Evolutionary conservation across 2,113 vertebrate species (phyloP).

Genomic region (Nerophis ophidion): DNA sequence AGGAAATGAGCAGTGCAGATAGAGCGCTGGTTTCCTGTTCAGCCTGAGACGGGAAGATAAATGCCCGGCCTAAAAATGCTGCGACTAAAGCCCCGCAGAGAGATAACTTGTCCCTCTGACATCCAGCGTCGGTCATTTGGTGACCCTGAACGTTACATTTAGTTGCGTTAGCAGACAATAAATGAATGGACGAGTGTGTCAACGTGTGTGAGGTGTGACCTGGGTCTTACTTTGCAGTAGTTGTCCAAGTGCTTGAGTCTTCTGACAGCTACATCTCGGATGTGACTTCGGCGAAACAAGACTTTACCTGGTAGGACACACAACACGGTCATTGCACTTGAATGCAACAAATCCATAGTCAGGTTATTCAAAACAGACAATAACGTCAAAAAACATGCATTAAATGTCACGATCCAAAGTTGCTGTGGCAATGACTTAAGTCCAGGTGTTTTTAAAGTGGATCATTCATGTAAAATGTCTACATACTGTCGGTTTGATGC

Average conservation of each 20-base stretch:
- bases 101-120: constrained; percentile 3
- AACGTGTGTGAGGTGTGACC: background rate
- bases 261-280: constrained; percentile 90
- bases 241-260: constrained; percentile 90
- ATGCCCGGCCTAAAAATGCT: constrained; percentile 28
- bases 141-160: background rate
- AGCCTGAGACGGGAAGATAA: constrained; percentile 52
- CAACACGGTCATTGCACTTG: background rate
- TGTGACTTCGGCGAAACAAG: constrained; percentile 91
- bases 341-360: background rate
- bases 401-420: too few species aligned
- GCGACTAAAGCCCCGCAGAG: background rate
- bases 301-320: constrained; percentile 82
- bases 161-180: background rate
- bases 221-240: constrained; percentile 88
- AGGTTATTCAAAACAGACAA: too few species aligned
- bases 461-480: too few species aligned
- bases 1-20: constrained; percentile 58
- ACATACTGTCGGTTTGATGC: too few species aligned
- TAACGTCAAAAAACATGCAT: too few species aligned
- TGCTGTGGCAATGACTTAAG: too few species aligned
- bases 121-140: background rate
- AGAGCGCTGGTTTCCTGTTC: constrained; percentile 57
- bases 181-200: background rate
- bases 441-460: too few species aligned